Conservation (phyloP, 2,797 vertebrate species). For the Gymnothorax javanicus region DNA sequence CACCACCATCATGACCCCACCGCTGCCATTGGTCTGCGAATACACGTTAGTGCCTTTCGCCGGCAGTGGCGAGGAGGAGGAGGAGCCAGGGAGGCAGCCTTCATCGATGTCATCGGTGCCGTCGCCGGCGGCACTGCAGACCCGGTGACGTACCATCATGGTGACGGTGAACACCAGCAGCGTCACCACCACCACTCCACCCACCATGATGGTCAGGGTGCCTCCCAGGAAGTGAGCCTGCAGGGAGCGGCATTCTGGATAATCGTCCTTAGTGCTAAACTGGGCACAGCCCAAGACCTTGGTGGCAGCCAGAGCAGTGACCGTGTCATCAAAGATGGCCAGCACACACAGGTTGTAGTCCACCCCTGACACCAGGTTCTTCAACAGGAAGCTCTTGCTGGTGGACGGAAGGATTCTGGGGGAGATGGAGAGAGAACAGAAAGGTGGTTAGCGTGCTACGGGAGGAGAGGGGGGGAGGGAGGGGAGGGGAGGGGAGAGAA, state of each 20-base stretch:
- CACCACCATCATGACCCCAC: constrained; percentile 80
- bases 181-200: constrained; percentile 86
- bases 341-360: constrained; percentile 90
- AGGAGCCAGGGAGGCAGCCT: background rate
- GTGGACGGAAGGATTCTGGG: constrained; percentile 84
- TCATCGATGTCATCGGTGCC: background rate
- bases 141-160: constrained; percentile 88
- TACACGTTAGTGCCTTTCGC: constrained; percentile 77
- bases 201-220: constrained; percentile 87
- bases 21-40: constrained; percentile 78
- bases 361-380: constrained; percentile 84
- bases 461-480: background rate
- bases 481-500: background rate
- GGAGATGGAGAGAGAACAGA: background rate
- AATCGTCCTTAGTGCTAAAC: constrained; percentile 86
- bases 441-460: background rate
- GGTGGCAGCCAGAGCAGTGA: constrained; percentile 82
- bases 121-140: constrained; percentile 64
- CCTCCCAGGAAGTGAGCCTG: constrained; percentile 90
- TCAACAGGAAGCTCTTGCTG: constrained; percentile 82
- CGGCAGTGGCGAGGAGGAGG: constrained; percentile 35
- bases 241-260: constrained; percentile 84
- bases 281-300: constrained; percentile 86
- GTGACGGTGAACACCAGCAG: constrained; percentile 89
- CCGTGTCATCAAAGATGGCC: constrained; percentile 84